phyloP scores from a whole-genome alignment of 2,888 invertebrate genomes.

The Lymantria monacha region DNA sequence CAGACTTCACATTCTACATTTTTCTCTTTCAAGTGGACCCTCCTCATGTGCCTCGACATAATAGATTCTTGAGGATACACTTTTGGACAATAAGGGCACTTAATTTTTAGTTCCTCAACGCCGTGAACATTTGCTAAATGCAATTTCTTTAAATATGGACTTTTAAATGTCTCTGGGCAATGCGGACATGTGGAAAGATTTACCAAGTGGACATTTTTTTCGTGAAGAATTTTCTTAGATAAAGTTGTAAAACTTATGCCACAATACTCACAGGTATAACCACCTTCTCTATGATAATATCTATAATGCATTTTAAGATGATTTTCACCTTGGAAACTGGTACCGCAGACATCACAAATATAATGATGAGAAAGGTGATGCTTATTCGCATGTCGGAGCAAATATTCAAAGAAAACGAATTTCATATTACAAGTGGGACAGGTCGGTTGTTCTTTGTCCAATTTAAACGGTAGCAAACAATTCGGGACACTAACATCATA shows the following conservation, averaged over 20 bases:
- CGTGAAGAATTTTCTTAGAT: constrained; percentile 70
- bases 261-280: constrained; percentile 70
- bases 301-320: constrained; percentile 74
- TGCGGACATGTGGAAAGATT: constrained; percentile 66
- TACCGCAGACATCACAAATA: constrained; percentile 73
- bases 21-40: constrained; percentile 78
- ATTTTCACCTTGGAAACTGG: constrained; percentile 74
- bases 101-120: constrained; percentile 70
- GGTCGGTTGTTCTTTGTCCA: constrained; percentile 64
- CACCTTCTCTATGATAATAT: constrained; percentile 71
- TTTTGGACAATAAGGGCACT: constrained; percentile 74
- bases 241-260: constrained; percentile 71
- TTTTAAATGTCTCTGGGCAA: constrained; percentile 72
- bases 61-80: constrained; percentile 79
- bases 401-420: constrained; percentile 71
- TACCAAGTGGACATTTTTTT: constrained; percentile 66
- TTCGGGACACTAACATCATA: constrained; percentile 70
- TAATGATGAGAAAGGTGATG: constrained; percentile 71
- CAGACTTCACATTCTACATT: constrained; percentile 73
- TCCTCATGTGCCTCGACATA: constrained; percentile 83
- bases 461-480: constrained; percentile 67
- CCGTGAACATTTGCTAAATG: constrained; percentile 71
- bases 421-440: constrained; percentile 71
- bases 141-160: constrained; percentile 67
- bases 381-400: constrained; percentile 70